A percentile compares a stretch with the other conserved stretches of the same genome.
phyloP scores from a whole-genome alignment of 1,140 invertebrate species.

The Planococcus citri region DNA sequence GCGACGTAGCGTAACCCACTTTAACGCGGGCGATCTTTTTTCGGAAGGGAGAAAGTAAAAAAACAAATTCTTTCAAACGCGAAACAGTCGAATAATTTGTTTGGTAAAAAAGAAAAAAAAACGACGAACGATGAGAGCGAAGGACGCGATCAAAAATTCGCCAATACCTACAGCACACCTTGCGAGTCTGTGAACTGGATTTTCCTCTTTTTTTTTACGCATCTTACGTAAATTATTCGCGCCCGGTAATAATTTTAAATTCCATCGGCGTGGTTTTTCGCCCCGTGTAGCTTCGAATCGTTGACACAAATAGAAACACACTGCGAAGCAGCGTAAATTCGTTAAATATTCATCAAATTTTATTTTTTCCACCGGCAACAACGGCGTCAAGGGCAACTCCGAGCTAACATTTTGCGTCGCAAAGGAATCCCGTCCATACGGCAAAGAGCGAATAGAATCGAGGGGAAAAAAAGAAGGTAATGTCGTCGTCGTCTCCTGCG shows the following conservation, averaged over 20 bases:
- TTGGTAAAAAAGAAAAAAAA: too few species aligned
- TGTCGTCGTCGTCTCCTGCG: too few species aligned
- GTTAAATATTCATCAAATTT: background rate
- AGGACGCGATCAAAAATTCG: too few species aligned
- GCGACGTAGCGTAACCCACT: too few species aligned
- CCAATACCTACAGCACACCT: too few species aligned
- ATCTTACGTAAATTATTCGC: background rate
- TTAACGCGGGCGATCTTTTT: too few species aligned
- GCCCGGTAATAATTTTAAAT: background rate
- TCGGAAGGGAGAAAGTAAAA: background rate
- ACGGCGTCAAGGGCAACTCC: background rate
- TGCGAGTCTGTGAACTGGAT: too few species aligned
- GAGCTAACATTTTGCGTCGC: background rate
- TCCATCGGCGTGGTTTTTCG: background rate
- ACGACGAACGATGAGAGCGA: too few species aligned
- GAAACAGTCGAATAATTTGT: background rate
- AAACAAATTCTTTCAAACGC: background rate
- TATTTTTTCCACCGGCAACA: too few species aligned
- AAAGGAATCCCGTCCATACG: too few species aligned
- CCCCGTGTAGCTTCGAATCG: background rate
- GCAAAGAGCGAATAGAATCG: too few species aligned
- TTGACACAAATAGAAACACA: background rate
- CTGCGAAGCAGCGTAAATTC: background rate
- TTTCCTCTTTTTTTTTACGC: background rate
- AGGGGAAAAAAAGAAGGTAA: too few species aligned